A percentile compares a stretch with the other conserved stretches of the same genome.
Conservation (phyloP, 2,888 invertebrate genomes). For the Apamea monoglypha region DNA sequence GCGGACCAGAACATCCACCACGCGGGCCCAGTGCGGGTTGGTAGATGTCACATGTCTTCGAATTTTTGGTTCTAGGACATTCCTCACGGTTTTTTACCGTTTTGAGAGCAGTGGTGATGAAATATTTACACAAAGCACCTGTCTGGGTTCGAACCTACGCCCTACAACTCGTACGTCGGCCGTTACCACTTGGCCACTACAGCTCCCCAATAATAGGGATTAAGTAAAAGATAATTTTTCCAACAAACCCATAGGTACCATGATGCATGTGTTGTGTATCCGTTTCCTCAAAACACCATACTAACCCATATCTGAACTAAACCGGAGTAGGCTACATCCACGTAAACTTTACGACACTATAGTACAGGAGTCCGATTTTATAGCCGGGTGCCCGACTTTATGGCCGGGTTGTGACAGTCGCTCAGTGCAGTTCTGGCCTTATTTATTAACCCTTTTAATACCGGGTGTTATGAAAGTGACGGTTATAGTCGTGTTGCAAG, state of each 20-base stretch:
- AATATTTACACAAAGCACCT: too few relatives aligned
- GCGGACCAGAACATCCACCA: too few relatives aligned
- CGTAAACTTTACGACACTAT: conserved; percentile 53
- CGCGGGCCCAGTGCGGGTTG: too few relatives aligned
- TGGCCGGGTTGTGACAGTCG: conserved; percentile 47
- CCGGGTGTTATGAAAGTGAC: conserved; percentile 9
- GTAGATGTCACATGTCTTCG: too few relatives aligned
- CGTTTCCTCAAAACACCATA: conserved; percentile 27
- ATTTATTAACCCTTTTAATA: conserved; percentile 43
- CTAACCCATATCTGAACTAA: conserved; percentile 54
- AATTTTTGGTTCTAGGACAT: too few relatives aligned
- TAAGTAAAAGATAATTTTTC: neutral
- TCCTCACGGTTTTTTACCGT: too few relatives aligned
- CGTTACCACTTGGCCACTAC: too few relatives aligned
- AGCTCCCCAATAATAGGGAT: neutral
- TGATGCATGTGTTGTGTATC: conserved; percentile 19
- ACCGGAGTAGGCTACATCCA: conserved; percentile 53
- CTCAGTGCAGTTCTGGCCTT: conserved; percentile 41
- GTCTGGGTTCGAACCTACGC: too few relatives aligned
- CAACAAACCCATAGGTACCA: neutral
- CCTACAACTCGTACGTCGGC: too few relatives aligned
- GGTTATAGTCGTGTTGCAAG: conserved; percentile 10
- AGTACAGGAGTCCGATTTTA: conserved; percentile 46
- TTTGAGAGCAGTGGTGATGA: too few relatives aligned
- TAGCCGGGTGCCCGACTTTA: conserved; percentile 33